Conservation (phyloP, 2,113 vertebrate species). For the Sapajus apella region DNA sequence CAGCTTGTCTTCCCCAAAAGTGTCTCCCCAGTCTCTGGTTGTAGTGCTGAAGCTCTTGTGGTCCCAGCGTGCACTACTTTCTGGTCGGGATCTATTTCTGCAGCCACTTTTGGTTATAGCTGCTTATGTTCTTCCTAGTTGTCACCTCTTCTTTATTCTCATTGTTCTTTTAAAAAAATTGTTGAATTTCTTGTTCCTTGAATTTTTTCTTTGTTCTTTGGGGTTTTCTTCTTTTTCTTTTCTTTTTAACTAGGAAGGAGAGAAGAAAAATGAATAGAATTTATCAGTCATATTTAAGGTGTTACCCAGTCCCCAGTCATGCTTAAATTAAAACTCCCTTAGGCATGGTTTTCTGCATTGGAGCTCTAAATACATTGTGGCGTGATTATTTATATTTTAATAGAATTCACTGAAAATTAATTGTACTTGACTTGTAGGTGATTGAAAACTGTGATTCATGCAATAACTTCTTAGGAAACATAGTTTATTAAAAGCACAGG, state of each 20-base stretch:
- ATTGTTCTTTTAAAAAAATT: not conserved
- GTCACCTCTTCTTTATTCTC: not conserved
- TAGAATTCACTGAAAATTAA: not conserved
- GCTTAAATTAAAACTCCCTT: not conserved
- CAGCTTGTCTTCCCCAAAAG: not conserved
- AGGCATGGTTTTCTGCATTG: not conserved
- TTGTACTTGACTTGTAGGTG: not conserved
- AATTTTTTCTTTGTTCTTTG: not conserved
- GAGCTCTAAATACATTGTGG: not conserved
- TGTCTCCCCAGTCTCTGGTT: too few relatives aligned
- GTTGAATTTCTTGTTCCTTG: not conserved
- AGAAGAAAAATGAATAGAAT: not conserved
- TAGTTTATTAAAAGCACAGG: not conserved
- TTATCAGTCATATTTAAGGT: not conserved
- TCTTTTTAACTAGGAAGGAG: not conserved
- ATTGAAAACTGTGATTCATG: constrained; percentile 13
- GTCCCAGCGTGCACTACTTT: not conserved
- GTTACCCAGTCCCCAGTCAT: not conserved
- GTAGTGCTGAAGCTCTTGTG: not conserved
- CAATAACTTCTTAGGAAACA: constrained; percentile 15
- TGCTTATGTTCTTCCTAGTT: not conserved
- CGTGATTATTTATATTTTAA: constrained; percentile 2
- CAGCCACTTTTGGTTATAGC: not conserved
- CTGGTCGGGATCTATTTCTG: not conserved
- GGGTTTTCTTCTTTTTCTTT: not conserved